A percentile compares a stretch with the other conserved stretches of the same genome.
Evolutionary conservation across 1,140 invertebrate genomes (phyloP).

Genomic region (Ephestia elutella): DNA sequence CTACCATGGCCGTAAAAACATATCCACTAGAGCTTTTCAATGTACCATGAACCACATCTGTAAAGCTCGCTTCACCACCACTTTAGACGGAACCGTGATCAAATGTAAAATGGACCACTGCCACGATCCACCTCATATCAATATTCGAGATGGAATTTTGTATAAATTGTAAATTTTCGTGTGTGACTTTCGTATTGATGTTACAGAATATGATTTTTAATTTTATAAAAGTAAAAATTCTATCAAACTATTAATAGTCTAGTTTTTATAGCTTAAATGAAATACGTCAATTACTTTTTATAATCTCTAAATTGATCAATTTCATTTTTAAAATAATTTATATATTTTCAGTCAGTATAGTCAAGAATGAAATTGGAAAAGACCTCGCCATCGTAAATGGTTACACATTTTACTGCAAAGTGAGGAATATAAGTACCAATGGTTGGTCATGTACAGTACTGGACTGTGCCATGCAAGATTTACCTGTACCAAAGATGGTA

Average conservation of each 20-base stretch:
- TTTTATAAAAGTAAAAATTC: too few species aligned
- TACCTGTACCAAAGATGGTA: too few species aligned
- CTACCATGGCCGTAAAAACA: constrained; percentile 13
- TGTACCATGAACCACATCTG: constrained; percentile 17
- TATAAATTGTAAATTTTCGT: background rate
- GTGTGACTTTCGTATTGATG: background rate
- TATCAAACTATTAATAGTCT: too few species aligned
- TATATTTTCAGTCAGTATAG: constrained; percentile 19
- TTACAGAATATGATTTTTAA: too few species aligned
- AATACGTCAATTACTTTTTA: too few species aligned
- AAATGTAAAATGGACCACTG: constrained; percentile 10
- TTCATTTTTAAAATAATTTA: too few species aligned
- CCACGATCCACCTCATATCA: constrained; percentile 14
- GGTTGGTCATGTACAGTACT: too few species aligned
- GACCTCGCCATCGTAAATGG: constrained; percentile 26
- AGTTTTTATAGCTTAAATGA: too few species aligned
- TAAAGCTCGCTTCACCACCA: constrained; percentile 16
- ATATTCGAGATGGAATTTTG: constrained; percentile 14
- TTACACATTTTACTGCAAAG: too few species aligned
- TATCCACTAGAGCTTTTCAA: constrained; percentile 10
- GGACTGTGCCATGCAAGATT: too few species aligned
- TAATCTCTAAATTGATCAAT: too few species aligned
- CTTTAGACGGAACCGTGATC: constrained; percentile 6
- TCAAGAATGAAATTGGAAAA: constrained; percentile 31
- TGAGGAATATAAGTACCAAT: too few species aligned